Conservation (phyloP, 2,888 invertebrate genomes). For the Oxystoma pomonae region DNA sequence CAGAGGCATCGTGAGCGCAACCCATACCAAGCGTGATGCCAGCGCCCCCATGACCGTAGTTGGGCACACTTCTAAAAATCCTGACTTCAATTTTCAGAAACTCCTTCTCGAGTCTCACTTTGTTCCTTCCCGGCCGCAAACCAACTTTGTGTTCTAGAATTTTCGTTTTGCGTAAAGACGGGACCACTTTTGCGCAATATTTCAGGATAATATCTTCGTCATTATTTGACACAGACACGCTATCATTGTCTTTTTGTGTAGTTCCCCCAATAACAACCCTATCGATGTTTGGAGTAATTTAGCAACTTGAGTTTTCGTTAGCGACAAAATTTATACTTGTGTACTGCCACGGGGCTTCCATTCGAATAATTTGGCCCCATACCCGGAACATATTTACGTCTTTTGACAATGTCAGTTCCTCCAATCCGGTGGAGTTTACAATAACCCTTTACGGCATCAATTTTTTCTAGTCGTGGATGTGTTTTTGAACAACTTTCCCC, state of each 20-base stretch:
- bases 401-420: conserved; percentile 57
- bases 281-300: conserved; percentile 67
- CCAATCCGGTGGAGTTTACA: conserved; percentile 77
- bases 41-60: conserved; percentile 84
- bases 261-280: conserved; percentile 60
- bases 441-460: conserved; percentile 55
- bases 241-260: conserved; percentile 51
- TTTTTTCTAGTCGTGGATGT: conserved; percentile 53
- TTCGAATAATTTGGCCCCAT: conserved; percentile 67
- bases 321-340: conserved; percentile 49
- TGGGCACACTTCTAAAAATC: conserved; percentile 61
- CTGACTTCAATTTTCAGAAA: conserved; percentile 44
- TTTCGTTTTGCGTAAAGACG: conserved; percentile 55
- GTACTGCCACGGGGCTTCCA: conserved; percentile 65
- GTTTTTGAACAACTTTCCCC: conserved; percentile 51
- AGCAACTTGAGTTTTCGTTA: conserved; percentile 52
- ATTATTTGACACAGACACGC: conserved; percentile 50
- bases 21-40: conserved; percentile 80
- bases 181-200: conserved; percentile 59
- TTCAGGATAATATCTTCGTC: conserved; percentile 61
- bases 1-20: conserved; percentile 65
- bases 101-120: conserved; percentile 63
- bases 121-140: conserved; percentile 64
- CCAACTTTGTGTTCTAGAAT: conserved; percentile 65
- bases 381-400: conserved; percentile 62